Evolutionary conservation across 2,888 invertebrate genomes (phyloP).

Genomic region (Cephus pulcher): DNA sequence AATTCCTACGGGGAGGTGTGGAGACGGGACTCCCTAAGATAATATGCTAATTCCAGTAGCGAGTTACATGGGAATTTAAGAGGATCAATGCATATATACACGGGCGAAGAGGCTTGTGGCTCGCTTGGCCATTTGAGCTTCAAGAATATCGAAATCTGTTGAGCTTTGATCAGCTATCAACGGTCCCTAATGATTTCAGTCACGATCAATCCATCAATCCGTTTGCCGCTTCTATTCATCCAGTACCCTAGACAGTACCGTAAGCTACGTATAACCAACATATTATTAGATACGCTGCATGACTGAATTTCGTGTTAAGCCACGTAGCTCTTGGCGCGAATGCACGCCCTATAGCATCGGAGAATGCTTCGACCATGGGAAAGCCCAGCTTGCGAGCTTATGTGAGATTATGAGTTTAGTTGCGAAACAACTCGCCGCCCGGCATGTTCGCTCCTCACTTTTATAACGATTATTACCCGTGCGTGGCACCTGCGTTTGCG

Average conservation of each 20-base stretch:
- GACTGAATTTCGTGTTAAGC: constrained; percentile 54
- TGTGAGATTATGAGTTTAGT: constrained; percentile 64
- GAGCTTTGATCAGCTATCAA: neutral
- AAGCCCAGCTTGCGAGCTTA: constrained; percentile 61
- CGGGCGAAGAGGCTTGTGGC: neutral
- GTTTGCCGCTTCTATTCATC: neutral
- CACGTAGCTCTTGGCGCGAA: constrained; percentile 18
- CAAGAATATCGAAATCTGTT: neutral
- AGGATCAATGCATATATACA: constrained; percentile 53
- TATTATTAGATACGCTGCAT: constrained; percentile 50
- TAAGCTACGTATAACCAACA: constrained; percentile 40
- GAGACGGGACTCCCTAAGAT: constrained; percentile 39
- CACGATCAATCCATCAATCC: neutral
- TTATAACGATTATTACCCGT: constrained; percentile 58
- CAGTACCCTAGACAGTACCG: neutral
- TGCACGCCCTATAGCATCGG: constrained; percentile 11
- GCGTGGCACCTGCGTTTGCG: constrained; percentile 27
- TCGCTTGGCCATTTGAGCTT: neutral
- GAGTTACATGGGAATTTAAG: constrained; percentile 60
- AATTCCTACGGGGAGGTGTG: constrained; percentile 4
- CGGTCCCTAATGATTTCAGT: neutral
- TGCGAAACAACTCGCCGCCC: constrained; percentile 53
- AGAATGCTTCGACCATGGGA: constrained; percentile 51
- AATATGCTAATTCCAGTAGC: constrained; percentile 60
- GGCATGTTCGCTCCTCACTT: constrained; percentile 44